Evolutionary conservation across 2,888 invertebrate genomes (phyloP), one percentile per base, ranked within the genome.

Genomic region (Agapetus fuscipes): DNA sequence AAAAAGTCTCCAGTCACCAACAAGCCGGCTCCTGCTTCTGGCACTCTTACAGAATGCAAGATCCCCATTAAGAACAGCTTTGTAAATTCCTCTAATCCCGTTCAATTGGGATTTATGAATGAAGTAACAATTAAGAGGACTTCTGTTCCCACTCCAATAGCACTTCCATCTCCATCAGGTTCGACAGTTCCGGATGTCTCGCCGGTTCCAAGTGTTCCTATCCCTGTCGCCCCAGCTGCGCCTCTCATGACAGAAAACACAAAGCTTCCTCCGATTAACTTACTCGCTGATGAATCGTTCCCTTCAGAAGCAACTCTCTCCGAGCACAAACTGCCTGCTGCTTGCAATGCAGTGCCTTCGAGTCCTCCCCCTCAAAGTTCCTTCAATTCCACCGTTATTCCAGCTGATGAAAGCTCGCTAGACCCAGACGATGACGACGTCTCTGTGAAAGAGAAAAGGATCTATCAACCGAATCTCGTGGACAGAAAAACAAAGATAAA

Each of bases 401-500:
- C 16, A 17, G 20, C 44, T 29, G 45, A 41, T 43, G 51, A 50
- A 29, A 49, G 40, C 17, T 50, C 48, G 35, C 27, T 44, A 20
- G 20, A 20, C 9, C 27, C 43, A 20, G 20, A 20, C 9, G 49
- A 46, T 31, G 50, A 51, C 10, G 49, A 50, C n/a, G 13, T 36
- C 17, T 30, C 25, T 25, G 28, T 43, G 4, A 45, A 41, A n/a
- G 53, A 53, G 17, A 54, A 52, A 43, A 46, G 49, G 25, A 38
- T 50, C 7, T 52, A 50, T 28, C 51, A 50, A 40, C 53, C 53
- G 5, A 53, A 53, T 47, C 45, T 53, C 17, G 48, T 54, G 11
- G 54, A 56, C 17, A 52, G 56, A 35, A 53, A 54, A 38, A 59
- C 61, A 41, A 71, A 70, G 54, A 65, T 64, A 14, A 69, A 65